These are phyloP conservation scores for Eurois occulta DNA, from an alignment of 2,888 invertebrate genomes.

Conservation along the genomic window DNA sequence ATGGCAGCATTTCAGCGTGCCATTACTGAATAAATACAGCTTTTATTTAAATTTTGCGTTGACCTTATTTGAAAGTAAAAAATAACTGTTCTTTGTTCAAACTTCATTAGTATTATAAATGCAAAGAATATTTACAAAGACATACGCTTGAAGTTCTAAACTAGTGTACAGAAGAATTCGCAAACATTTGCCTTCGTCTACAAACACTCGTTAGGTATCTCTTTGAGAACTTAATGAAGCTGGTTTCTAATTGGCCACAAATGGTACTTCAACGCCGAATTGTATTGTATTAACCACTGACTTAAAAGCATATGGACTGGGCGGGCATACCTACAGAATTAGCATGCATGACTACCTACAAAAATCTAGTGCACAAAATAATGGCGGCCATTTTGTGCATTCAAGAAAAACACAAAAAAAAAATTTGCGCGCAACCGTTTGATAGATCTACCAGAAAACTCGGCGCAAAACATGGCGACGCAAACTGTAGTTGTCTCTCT, in stretches of 20 bases:
- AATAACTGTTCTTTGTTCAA: slow-evolving; percentile 13
- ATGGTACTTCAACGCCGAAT: slow-evolving; percentile 16
- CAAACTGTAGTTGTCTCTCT: too few relatives aligned
- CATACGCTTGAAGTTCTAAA: slow-evolving; percentile 5
- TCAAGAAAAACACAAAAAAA: not conserved
- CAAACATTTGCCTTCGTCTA: slow-evolving; percentile 40
- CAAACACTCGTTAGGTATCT: slow-evolving; percentile 46
- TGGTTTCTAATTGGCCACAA: slow-evolving; percentile 32
- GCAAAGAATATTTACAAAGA: slow-evolving; percentile 10
- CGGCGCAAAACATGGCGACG: not conserved
- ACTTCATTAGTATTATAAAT: slow-evolving; percentile 9
- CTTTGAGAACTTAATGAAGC: slow-evolving; percentile 50
- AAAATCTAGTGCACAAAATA: not conserved
- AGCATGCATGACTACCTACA: too few relatives aligned
- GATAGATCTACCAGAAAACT: not conserved
- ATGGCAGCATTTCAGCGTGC: slow-evolving; percentile 6
- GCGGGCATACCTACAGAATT: not conserved
- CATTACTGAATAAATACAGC: slow-evolving; percentile 15
- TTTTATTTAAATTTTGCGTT: slow-evolving; percentile 3
- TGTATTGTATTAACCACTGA: slow-evolving; percentile 20
- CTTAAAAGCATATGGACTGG: not conserved
- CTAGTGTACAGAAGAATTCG: slow-evolving; percentile 14
- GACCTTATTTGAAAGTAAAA: not conserved
- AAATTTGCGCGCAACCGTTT: too few relatives aligned
- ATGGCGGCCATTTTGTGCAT: not conserved